A percentile compares a stretch with the other conserved stretches of the same genome.
Evolutionary conservation across 2,888 invertebrate genomes (phyloP).

Genomic region (Geotrupes spiniger): DNA sequence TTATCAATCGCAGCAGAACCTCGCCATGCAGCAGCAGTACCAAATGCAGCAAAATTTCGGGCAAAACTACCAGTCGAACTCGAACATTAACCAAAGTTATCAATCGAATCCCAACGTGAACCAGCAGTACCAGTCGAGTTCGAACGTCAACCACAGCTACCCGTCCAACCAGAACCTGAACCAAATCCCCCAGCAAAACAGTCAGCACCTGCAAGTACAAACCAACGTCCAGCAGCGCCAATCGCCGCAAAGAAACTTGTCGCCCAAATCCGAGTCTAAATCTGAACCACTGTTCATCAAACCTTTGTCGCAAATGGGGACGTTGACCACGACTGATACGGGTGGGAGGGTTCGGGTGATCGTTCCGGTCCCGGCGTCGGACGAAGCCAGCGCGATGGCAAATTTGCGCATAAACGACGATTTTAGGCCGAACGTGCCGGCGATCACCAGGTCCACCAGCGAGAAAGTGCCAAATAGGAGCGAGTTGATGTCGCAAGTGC

Average conservation of each 20-base stretch:
- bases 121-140: conserved; percentile 10
- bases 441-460: conserved; percentile 76
- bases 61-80: conserved; percentile 21
- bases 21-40: conserved; percentile 12
- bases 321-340: conserved; percentile 59
- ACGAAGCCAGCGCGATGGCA: conserved; percentile 46
- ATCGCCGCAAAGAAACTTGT: conserved; percentile 16
- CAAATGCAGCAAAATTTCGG: conserved; percentile 7
- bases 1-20: conserved; percentile 27
- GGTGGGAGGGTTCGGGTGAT: conserved; percentile 62
- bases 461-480: conserved; percentile 83
- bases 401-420: conserved; percentile 59
- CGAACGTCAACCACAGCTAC: neutral
- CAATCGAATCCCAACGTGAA: conserved; percentile 6
- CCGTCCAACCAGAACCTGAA: conserved; percentile 5
- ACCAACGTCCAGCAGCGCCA: conserved; percentile 26
- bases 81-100: conserved; percentile 1
- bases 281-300: conserved; percentile 59
- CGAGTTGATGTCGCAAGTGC: conserved; percentile 80
- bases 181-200: conserved; percentile 22
- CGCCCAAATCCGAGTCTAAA: conserved; percentile 21
- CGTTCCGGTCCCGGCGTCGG: conserved; percentile 55
- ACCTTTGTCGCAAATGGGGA: conserved; percentile 64
- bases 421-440: conserved; percentile 57
- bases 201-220: conserved; percentile 23